A percentile compares a stretch with the other conserved stretches of the same genome.
Conservation (phyloP, 2,888 invertebrate species). For the Hypercompe scribonia region DNA sequence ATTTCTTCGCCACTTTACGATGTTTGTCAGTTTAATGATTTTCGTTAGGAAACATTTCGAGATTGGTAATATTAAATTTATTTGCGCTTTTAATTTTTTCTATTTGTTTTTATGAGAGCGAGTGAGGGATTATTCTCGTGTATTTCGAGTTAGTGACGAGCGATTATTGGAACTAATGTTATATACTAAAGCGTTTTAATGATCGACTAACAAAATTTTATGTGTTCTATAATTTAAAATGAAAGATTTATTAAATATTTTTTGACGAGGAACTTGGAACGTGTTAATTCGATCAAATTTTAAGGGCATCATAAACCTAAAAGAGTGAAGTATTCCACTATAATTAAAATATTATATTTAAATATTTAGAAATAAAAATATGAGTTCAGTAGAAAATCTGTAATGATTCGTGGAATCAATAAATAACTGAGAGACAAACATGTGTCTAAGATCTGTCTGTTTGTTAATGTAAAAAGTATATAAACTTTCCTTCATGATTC, state of each 20-base stretch:
- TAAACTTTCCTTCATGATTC: too few relatives aligned
- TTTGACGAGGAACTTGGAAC: slow-evolving; percentile 22
- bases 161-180: slow-evolving; percentile 48
- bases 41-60: slow-evolving; percentile 72
- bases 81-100: slow-evolving; percentile 62
- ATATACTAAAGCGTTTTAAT: slow-evolving; percentile 49
- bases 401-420: slow-evolving; percentile 15
- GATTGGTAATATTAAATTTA: slow-evolving; percentile 74
- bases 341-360: slow-evolving; percentile 1
- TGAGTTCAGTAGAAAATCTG: slow-evolving; percentile 16
- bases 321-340: neutral
- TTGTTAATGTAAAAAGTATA: neutral
- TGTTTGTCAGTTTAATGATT: slow-evolving; percentile 81
- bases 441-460: slow-evolving; percentile 18
- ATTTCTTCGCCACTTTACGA: slow-evolving; percentile 83
- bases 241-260: slow-evolving; percentile 28
- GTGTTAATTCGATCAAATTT: slow-evolving; percentile 22
- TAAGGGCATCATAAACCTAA: slow-evolving; percentile 21
- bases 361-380: neutral
- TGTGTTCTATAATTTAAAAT: slow-evolving; percentile 34
- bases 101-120: slow-evolving; percentile 48
- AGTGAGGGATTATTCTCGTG: slow-evolving; percentile 45
- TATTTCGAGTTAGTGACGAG: slow-evolving; percentile 43
- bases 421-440: neutral
- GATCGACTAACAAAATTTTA: slow-evolving; percentile 43